These are phyloP conservation scores for Cryptoleucopteryx plumbea DNA, from an alignment of 2,113 vertebrate species.

Conservation along the genomic window DNA sequence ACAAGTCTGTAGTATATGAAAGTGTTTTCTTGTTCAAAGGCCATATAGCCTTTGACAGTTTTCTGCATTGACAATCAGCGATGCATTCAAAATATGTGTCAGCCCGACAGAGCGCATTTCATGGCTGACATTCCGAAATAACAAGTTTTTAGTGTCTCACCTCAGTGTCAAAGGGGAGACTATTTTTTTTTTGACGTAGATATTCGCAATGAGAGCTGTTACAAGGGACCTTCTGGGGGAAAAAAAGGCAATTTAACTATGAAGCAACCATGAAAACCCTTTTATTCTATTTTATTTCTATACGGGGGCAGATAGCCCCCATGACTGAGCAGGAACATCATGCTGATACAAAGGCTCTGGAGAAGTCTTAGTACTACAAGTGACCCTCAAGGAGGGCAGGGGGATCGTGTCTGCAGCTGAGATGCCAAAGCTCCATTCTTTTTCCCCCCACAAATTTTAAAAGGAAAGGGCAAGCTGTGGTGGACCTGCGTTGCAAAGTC, in stretches of 20 bases:
- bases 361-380: background rate
- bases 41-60: background rate
- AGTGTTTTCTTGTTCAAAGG: background rate
- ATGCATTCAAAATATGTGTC: background rate
- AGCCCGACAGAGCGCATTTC: background rate
- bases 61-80: background rate
- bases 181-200: background rate
- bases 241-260: background rate
- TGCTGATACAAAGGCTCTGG: background rate
- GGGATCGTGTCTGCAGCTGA: background rate
- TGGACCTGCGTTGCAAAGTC: background rate
- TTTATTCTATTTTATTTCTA: background rate
- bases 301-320: too few relatives aligned
- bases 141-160: background rate
- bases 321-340: background rate
- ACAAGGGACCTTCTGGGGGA: background rate
- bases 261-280: background rate
- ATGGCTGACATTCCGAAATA: background rate
- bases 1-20: background rate
- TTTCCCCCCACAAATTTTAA: background rate
- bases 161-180: background rate
- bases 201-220: background rate
- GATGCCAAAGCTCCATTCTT: background rate
- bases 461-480: background rate
- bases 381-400: too few relatives aligned